Evolutionary conservation across 1,140 invertebrate species (phyloP).

Genomic region (Scaptomyza graminum): DNA sequence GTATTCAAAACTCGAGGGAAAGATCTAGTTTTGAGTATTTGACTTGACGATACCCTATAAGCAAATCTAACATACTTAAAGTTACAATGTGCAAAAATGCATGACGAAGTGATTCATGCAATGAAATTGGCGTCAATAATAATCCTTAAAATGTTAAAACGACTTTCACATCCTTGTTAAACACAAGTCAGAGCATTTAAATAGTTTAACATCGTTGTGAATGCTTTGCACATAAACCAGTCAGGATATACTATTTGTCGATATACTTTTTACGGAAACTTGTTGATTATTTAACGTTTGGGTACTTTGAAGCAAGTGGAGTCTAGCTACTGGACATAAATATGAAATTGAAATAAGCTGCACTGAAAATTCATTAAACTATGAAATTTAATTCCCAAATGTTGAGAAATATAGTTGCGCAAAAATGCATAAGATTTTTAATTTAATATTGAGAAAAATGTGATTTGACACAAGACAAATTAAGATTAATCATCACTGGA

Average conservation of each 20-base stretch:
- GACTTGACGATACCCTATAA: not conserved
- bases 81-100: too few relatives aligned
- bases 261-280: not conserved
- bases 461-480: not conserved
- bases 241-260: not conserved
- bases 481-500: not conserved
- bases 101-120: too few relatives aligned
- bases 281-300: conserved; percentile 1
- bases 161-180: not conserved
- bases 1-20: not conserved
- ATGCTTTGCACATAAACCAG: not conserved
- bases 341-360: not conserved
- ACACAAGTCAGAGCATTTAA: not conserved
- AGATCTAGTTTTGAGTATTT: not conserved
- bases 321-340: not conserved
- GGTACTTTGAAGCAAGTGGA: not conserved
- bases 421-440: too few relatives aligned
- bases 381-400: too few relatives aligned
- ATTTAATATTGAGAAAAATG: conserved; percentile 3
- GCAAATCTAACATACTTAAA: too few relatives aligned
- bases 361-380: too few relatives aligned
- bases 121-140: too few relatives aligned
- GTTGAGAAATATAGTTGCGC: not conserved
- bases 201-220: not conserved
- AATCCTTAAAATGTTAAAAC: too few relatives aligned